Percentiles rank a stretch among this genome's conserved stretches.
phyloP scores from a whole-genome alignment of 2,888 invertebrate genomes.

The Drosophila tripunctata region DNA sequence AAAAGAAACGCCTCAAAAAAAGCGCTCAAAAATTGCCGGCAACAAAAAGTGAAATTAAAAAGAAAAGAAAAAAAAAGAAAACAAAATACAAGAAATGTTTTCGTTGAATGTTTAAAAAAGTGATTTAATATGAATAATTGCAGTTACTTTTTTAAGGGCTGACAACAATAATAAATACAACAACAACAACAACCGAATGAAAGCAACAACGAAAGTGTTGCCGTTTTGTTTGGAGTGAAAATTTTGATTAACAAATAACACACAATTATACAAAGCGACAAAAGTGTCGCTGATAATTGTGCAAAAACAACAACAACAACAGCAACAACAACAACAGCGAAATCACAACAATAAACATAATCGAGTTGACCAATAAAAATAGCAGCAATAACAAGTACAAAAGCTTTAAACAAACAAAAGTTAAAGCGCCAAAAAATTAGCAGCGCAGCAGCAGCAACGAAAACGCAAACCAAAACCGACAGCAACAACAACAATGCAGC shows the following conservation, averaged over 20 bases:
- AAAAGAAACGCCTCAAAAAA: background rate
- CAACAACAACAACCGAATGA: background rate
- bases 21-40: background rate
- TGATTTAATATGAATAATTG: no score
- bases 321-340: conserved; percentile 12
- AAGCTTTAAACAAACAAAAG: conserved; percentile 22
- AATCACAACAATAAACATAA: conserved; percentile 22
- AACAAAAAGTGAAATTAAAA: background rate
- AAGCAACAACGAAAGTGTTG: conserved; percentile 17
- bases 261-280: no score
- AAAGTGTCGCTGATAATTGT: conserved; percentile 53
- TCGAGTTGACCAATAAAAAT: conserved; percentile 25
- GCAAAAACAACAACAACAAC: conserved; percentile 29
- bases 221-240: conserved; percentile 12
- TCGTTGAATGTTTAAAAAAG: no score
- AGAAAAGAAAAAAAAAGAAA: background rate
- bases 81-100: background rate
- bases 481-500: conserved; percentile 8
- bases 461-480: background rate
- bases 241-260: conserved; percentile 38
- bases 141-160: conserved; percentile 1
- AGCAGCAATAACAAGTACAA: conserved; percentile 18
- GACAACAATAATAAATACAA: background rate
- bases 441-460: no score
- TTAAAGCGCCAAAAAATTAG: conserved; percentile 25